Base-by-base conservation (phyloP, 2,113 vertebrate genomes). In the Melanotaenia duboulayi region DNA sequence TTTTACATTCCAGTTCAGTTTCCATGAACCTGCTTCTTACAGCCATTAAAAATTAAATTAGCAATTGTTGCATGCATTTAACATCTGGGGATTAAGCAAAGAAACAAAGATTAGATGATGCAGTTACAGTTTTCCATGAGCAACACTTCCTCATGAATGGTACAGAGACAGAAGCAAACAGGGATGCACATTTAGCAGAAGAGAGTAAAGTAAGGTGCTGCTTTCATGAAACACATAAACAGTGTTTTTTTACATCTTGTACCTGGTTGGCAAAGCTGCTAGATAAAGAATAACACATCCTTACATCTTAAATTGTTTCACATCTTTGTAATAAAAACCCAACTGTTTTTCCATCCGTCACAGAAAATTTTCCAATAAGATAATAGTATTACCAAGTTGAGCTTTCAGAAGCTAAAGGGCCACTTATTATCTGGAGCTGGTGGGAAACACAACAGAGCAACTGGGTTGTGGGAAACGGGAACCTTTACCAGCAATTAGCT, bases 1-100 rank as follows among this genome's bases (percentile, higher is more conserved):
- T 56, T 49, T 23, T 67, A 24, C 65, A 66, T 71, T 67, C 17
- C 42, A 44, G 23, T 74, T 65, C 6, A 49, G 39, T 28, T n/a
- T 8, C 54, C 7, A 56, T 35, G 17, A 50, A 74, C 60, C 4
- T 13, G 22, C 54, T 59, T 63, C 50, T 51, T 39, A 11, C 13
- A 25, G 48, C 51, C 0, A 20, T 67, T 50, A 9, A 51, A 7
- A 32, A 23, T 2, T 17, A 37, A 32, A 69, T 22, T 0, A 24
- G 17, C 13, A 2, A 5, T 39, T 51, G 17, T 2, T 59, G 22
- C 17, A 11, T 32, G 22, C 68, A 25, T 24, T 52, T 68, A 10
- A 69, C 49, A 73, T 35, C 42, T 7, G 24, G 10, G 6, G 0
- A 4, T 62, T 44, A 20, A n/a, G 17, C 17, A 24, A 14, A 39